Evolutionary conservation across 2,113 vertebrate species (phyloP).

Genomic region (Colius striatus): DNA sequence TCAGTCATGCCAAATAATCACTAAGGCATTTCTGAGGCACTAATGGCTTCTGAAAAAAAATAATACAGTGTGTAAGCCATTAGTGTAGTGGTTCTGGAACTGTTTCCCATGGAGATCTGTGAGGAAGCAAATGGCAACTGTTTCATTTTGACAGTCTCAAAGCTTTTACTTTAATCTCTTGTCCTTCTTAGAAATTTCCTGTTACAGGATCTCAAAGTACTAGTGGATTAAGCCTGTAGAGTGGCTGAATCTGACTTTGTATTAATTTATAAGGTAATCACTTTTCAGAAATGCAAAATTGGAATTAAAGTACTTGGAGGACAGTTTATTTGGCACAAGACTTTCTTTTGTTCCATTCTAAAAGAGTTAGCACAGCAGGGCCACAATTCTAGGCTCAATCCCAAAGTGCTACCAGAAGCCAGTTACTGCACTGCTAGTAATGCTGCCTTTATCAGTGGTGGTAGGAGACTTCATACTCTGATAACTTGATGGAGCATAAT

Average conservation of each 20-base stretch:
- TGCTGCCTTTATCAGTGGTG: background rate
- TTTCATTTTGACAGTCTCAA: background rate
- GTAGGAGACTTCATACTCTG: background rate
- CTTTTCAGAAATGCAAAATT: background rate
- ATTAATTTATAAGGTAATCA: background rate
- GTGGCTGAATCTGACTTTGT: background rate
- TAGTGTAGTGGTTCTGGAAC: background rate
- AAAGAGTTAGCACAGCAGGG: background rate
- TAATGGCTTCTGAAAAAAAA: slow-evolving; percentile 31
- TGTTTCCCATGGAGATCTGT: background rate
- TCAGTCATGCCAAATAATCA: background rate
- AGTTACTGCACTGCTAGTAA: background rate
- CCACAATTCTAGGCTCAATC: background rate
- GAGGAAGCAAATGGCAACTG: slow-evolving; percentile 3
- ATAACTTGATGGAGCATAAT: background rate
- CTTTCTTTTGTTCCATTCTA: background rate
- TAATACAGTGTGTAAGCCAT: background rate
- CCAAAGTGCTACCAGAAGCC: background rate
- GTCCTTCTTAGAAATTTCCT: background rate
- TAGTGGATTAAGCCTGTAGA: background rate
- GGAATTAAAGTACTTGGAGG: background rate
- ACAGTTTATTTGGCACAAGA: background rate
- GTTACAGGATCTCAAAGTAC: background rate
- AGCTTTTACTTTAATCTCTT: slow-evolving; percentile 11
- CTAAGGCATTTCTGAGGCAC: background rate